Percentiles rank a stretch among this genome's conserved stretches.
Conservation (phyloP, 1,140 invertebrate genomes). For the Oedothorax gibbosus region DNA sequence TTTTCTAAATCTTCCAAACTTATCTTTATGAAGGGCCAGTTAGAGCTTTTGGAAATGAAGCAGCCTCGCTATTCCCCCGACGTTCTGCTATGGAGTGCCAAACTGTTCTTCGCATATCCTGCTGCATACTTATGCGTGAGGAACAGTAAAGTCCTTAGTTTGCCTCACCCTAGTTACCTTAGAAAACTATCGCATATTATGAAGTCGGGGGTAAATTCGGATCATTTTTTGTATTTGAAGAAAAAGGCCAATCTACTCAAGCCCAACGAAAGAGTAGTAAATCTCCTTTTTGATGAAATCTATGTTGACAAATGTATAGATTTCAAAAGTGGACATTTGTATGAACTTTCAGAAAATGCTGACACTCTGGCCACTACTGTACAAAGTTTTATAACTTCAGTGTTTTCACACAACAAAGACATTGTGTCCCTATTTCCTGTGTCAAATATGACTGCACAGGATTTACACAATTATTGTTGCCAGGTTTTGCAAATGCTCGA, state of each 20-base stretch:
- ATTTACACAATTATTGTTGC: background rate
- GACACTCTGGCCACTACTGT: background rate
- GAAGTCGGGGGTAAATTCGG: background rate
- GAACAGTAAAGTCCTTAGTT: background rate
- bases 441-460: background rate
- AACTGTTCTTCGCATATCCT: background rate
- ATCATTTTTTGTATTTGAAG: background rate
- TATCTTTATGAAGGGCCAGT: background rate
- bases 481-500: background rate
- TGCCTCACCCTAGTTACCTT: background rate
- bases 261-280: background rate
- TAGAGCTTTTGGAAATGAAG: background rate
- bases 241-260: background rate
- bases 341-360: background rate
- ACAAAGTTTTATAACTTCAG: background rate
- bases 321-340: background rate
- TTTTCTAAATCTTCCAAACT: background rate
- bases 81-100: background rate
- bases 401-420: slow-evolving; percentile 11
- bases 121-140: background rate
- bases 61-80: background rate
- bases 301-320: too few species aligned
- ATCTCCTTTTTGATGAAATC: slow-evolving; percentile 3
- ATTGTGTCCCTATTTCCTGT: background rate
- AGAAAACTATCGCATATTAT: background rate